These are phyloP conservation scores for Megamerina dolium DNA, from an alignment of 2,888 invertebrate genomes.

Conservation along the genomic window DNA sequence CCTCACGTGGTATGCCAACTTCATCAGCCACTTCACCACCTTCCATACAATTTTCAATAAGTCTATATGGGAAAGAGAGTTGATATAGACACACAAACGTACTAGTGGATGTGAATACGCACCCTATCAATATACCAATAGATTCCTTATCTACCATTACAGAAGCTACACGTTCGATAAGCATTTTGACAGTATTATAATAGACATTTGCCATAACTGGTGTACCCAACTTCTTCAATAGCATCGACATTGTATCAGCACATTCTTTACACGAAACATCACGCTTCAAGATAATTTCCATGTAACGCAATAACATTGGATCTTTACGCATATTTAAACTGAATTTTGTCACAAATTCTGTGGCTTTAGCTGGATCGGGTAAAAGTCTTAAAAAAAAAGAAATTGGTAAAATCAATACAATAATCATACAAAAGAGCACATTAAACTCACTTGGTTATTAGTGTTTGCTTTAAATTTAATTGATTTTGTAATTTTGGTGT, in stretches of 20 bases:
- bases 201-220: conserved; percentile 93
- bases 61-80: conserved; percentile 23
- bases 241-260: conserved; percentile 75
- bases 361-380: conserved; percentile 87
- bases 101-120: conserved; percentile 31
- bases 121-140: conserved; percentile 63
- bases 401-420: not conserved
- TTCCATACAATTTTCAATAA: conserved; percentile 65
- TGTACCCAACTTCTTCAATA: conserved; percentile 87
- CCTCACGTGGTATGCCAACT: conserved; percentile 71
- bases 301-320: conserved; percentile 62
- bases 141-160: conserved; percentile 93
- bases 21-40: conserved; percentile 65
- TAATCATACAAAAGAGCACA: not conserved
- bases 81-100: not conserved
- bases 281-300: conserved; percentile 82
- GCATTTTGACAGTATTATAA: conserved; percentile 92
- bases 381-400: conserved; percentile 58
- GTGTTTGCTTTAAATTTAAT: conserved; percentile 58
- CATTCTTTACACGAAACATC: conserved; percentile 92
- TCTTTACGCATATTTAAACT: conserved; percentile 73
- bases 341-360: conserved; percentile 80
- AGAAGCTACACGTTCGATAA: conserved; percentile 89
- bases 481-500: conserved; percentile 67
- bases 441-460: conserved; percentile 44